Percentiles rank a stretch among this genome's conserved stretches.
phyloP scores from a whole-genome alignment of 1,140 invertebrate species.

The Drosophila lacteicornis region DNA sequence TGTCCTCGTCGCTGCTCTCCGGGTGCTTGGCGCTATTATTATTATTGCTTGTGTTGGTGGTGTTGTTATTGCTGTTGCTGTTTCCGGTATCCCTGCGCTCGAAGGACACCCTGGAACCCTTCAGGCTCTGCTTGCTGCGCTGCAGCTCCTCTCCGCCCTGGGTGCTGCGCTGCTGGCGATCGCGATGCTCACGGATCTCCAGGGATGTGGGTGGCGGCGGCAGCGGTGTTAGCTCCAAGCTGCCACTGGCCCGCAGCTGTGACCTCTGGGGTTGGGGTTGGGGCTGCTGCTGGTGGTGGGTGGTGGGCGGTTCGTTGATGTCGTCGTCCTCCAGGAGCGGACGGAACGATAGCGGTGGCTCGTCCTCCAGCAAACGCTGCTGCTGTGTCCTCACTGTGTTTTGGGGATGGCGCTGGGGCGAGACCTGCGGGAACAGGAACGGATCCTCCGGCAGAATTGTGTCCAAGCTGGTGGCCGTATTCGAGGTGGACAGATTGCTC shows the following conservation, averaged over 20 bases:
- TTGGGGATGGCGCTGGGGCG: constrained; percentile 66
- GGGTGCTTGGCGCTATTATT: constrained; percentile 26
- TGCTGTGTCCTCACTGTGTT: constrained; percentile 41
- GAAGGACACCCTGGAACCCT: constrained; percentile 82
- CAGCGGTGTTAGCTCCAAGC: constrained; percentile 68
- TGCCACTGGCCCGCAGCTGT: constrained; percentile 60
- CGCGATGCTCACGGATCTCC: constrained; percentile 67
- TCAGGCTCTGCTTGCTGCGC: constrained; percentile 79
- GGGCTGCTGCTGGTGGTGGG: constrained; percentile 16
- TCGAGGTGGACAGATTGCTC: constrained; percentile 78
- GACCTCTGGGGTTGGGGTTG: constrained; percentile 25
- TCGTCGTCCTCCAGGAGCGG: constrained; percentile 76
- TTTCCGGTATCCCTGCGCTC: constrained; percentile 39
- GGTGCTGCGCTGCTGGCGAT: constrained; percentile 71
- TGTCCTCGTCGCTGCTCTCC: constrained; percentile 83
- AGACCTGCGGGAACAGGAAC: constrained; percentile 73
- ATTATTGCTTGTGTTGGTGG: constrained; percentile 8
- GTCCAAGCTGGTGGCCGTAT: constrained; percentile 84
- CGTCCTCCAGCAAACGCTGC: constrained; percentile 54
- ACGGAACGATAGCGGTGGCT: constrained; percentile 73
- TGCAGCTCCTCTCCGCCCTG: constrained; percentile 68
- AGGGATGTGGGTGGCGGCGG: constrained; percentile 73
- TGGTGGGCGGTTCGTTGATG: constrained; percentile 72
- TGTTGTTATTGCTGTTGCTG: constrained; percentile 15
- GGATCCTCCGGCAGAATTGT: constrained; percentile 84